These are phyloP conservation scores for Pseudococcus longispinus DNA, from an alignment of 2,888 invertebrate species.

Conservation along the genomic window DNA sequence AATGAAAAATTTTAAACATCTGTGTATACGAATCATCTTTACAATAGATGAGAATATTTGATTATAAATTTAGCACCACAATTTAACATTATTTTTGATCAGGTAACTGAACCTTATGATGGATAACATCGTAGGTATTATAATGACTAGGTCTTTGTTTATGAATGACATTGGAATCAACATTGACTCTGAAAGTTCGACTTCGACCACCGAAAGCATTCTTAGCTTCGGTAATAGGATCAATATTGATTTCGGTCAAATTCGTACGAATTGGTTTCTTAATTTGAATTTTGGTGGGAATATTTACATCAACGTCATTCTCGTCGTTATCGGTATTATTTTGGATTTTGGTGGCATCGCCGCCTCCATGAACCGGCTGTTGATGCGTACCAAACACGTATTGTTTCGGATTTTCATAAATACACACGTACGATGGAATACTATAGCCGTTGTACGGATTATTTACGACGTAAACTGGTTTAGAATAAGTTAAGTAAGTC, in stretches of 20 bases:
- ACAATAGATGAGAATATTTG: no score
- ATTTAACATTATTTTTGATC: no score
- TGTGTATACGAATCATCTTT: no score
- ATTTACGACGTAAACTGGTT: constrained; percentile 37
- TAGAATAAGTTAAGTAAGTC: neutral
- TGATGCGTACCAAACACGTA: neutral
- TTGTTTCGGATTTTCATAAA: constrained; percentile 31
- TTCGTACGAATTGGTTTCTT: neutral
- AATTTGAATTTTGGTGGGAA: neutral
- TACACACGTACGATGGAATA: neutral
- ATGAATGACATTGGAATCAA: neutral
- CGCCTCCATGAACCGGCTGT: neutral
- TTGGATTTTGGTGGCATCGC: neutral
- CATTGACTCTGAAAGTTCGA: neutral
- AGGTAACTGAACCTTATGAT: neutral
- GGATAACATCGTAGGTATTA: neutral
- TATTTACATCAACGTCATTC: neutral
- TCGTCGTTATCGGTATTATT: neutral
- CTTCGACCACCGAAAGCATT: no score
- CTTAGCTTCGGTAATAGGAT: constrained; percentile 1
- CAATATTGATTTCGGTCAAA: constrained; percentile 9
- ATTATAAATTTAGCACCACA: no score
- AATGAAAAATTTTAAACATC: no score
- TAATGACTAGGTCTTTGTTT: neutral
- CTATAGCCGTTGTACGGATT: neutral